Evolutionary conservation across 2,888 invertebrate genomes (phyloP).

Genomic region (Anaspis maculata): DNA sequence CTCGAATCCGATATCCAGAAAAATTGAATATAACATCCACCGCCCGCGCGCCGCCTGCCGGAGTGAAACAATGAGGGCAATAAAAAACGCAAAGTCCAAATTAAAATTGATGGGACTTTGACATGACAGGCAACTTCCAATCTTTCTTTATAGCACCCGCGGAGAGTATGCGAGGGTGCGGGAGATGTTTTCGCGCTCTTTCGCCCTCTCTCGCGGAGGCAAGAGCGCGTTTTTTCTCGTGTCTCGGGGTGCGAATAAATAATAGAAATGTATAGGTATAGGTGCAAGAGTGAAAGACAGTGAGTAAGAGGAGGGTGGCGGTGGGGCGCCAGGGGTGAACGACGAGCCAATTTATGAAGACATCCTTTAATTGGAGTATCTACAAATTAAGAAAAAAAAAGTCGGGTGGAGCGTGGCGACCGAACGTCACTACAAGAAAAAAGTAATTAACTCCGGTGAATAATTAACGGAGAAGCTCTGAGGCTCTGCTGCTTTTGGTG

Average conservation of each 20-base stretch:
- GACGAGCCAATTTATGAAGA: conserved; percentile 29
- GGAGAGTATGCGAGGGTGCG: background rate
- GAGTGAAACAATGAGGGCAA: conserved; percentile 1
- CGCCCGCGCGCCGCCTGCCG: too few relatives aligned
- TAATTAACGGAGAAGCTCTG: conserved; percentile 28
- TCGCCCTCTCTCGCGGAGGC: too few relatives aligned
- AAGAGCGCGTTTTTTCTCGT: background rate
- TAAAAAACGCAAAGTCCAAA: conserved; percentile 1
- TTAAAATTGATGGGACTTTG: conserved; percentile 10
- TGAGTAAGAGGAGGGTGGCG: too few relatives aligned
- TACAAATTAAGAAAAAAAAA: conserved; percentile 32
- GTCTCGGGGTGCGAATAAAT: conserved; percentile 6
- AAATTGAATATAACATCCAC: conserved; percentile 7
- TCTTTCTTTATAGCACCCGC: too few relatives aligned
- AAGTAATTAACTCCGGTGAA: conserved; percentile 32
- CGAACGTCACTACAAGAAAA: conserved; percentile 31
- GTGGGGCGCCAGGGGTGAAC: too few relatives aligned
- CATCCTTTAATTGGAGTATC: conserved; percentile 31
- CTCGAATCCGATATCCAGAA: conserved; percentile 2
- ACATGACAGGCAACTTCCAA: conserved; percentile 11
- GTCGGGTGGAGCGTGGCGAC: conserved; percentile 22
- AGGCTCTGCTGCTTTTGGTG: too few relatives aligned
- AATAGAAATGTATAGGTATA: conserved; percentile 10
- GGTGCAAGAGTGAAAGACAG: too few relatives aligned
- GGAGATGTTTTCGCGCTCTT: background rate